Conservation (phyloP, 2,888 invertebrate genomes). For the Drosophila meridionalis region DNA sequence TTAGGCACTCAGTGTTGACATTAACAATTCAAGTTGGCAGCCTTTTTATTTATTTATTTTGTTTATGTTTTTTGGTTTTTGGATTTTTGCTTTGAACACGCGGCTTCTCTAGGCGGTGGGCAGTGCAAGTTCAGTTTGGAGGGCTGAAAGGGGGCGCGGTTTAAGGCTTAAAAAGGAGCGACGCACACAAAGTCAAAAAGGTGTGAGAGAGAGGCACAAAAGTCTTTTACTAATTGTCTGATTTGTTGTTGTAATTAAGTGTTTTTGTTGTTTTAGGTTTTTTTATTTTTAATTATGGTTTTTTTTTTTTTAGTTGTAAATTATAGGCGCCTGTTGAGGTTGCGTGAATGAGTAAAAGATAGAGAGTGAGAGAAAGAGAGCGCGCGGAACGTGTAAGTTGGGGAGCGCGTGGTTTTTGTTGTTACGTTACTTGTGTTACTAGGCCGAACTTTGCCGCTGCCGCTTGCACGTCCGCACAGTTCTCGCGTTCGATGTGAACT, state of each 20-base stretch:
- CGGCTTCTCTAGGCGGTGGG: constrained; percentile 41
- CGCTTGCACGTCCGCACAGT: constrained; percentile 83
- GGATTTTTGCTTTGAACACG: constrained; percentile 21
- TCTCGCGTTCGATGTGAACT: constrained; percentile 85
- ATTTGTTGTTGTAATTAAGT: constrained; percentile 10
- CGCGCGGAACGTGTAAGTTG: constrained; percentile 57
- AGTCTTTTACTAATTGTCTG: constrained; percentile 41
- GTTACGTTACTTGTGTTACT: constrained; percentile 46
- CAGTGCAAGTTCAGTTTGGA: constrained; percentile 43
- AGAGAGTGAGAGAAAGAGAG: constrained; percentile 21
- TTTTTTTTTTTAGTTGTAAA: neutral
- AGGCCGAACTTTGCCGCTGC: constrained; percentile 59
- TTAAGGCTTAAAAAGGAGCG: constrained; percentile 1
- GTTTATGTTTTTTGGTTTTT: neutral
- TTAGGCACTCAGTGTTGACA: constrained; percentile 67
- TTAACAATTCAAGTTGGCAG: constrained; percentile 36
- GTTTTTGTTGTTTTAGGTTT: neutral
- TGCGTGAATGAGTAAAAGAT: constrained; percentile 18
- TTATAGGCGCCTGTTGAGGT: constrained; percentile 54
- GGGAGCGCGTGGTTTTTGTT: constrained; percentile 48
- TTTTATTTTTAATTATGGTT: neutral
- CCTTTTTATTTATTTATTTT: constrained; percentile 22
- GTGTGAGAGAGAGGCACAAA: constrained; percentile 31
- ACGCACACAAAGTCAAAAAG: constrained; percentile 24
- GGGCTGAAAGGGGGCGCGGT: constrained; percentile 2